Conservation (phyloP, 2,888 invertebrate species). For the Campoplex capitator region DNA sequence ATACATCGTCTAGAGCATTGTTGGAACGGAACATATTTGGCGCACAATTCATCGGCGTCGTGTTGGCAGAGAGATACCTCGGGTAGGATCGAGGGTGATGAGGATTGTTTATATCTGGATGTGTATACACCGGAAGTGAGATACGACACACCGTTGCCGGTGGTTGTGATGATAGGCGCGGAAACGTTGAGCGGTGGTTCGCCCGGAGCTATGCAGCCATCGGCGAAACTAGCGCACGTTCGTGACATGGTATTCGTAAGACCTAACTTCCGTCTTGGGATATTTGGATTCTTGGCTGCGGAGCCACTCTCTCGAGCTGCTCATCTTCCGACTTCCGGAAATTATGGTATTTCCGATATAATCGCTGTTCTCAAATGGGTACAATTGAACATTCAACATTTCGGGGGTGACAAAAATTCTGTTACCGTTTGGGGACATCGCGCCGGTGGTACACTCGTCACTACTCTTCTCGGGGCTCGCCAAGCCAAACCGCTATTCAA, state of each 20-base stretch:
- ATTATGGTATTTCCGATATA: conserved; percentile 94
- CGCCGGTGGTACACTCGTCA: conserved; percentile 93
- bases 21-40: conserved; percentile 91
- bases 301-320: conserved; percentile 89
- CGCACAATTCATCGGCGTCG: conserved; percentile 88
- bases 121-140: conserved; percentile 93
- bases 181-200: conserved; percentile 92
- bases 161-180: conserved; percentile 93
- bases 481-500: conserved; percentile 89
- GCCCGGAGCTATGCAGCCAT: conserved; percentile 90
- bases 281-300: conserved; percentile 92
- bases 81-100: conserved; percentile 89
- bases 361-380: conserved; percentile 92
- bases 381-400: conserved; percentile 92
- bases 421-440: conserved; percentile 94
- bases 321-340: conserved; percentile 92
- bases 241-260: conserved; percentile 94
- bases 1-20: conserved; percentile 90
- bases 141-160: conserved; percentile 92
- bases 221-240: conserved; percentile 90
- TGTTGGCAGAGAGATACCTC: conserved; percentile 90
- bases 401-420: conserved; percentile 92
- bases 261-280: conserved; percentile 90
- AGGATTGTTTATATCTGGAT: conserved; percentile 94
- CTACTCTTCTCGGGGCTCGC: conserved; percentile 88